Percentiles rank a stretch among this genome's conserved stretches.
Conservation (phyloP, 2,888 invertebrate genomes). For the Drosophila affinis region DNA sequence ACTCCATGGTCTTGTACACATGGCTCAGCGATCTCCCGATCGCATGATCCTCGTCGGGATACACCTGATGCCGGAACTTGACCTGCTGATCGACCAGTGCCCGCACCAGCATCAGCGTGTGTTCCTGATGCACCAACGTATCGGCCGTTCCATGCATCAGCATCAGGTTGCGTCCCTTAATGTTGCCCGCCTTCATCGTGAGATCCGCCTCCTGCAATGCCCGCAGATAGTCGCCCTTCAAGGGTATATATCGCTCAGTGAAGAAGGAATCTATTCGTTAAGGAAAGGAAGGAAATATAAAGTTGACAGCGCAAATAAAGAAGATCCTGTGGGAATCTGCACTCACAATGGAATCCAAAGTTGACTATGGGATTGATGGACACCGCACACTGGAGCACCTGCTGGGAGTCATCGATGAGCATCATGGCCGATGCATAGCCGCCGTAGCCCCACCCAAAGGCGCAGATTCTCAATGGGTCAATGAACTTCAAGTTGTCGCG, state of each 20-base stretch:
- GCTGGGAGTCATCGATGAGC: conserved; percentile 89
- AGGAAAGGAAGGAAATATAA: no score
- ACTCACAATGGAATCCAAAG: conserved; percentile 91
- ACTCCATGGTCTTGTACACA: conserved; percentile 92
- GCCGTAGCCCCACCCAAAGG: conserved; percentile 94
- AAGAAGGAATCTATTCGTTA: conserved; percentile 90
- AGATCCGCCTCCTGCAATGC: conserved; percentile 92
- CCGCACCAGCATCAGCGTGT: conserved; percentile 92
- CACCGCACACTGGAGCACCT: conserved; percentile 92
- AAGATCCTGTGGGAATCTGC: no score
- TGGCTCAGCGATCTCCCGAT: conserved; percentile 90
- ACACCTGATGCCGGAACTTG: conserved; percentile 93
- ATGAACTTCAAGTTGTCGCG: conserved; percentile 92
- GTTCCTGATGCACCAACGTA: conserved; percentile 92
- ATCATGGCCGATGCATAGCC: conserved; percentile 93
- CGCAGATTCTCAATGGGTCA: conserved; percentile 91
- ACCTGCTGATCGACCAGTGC: conserved; percentile 92
- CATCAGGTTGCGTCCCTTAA: conserved; percentile 88
- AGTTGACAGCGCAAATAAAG: no score
- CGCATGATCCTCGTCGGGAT: conserved; percentile 93
- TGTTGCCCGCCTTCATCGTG: conserved; percentile 90
- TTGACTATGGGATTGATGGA: conserved; percentile 94
- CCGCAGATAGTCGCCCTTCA: conserved; percentile 88
- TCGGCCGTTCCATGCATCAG: conserved; percentile 94
- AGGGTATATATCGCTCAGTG: conserved; percentile 94